These are phyloP conservation scores for Melanotaenia nigrans DNA, from an alignment of 2,797 vertebrate genomes.

Conservation along the genomic window DNA sequence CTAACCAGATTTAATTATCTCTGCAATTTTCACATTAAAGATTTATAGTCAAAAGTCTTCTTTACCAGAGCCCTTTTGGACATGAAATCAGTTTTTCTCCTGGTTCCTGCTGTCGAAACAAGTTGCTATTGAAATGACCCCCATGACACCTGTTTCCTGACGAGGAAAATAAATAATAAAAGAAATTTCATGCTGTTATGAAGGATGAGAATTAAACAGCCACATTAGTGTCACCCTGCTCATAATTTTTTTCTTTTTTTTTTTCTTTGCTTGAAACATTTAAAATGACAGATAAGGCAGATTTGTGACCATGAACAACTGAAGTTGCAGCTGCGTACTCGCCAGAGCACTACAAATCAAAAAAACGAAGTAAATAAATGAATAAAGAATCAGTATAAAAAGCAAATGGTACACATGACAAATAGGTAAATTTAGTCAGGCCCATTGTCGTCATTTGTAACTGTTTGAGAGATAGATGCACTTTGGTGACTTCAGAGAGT, in stretches of 20 bases:
- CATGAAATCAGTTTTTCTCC: too few relatives aligned
- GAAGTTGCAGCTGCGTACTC: slow-evolving; percentile 5
- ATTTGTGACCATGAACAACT: slow-evolving; percentile 15
- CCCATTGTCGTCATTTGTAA: slow-evolving; percentile 10
- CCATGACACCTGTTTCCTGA: too few relatives aligned
- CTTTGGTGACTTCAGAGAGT: slow-evolving; percentile 32
- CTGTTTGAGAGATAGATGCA: slow-evolving; percentile 18
- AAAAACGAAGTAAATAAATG: neutral
- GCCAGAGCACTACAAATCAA: neutral
- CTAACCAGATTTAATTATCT: too few relatives aligned
- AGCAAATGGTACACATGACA: neutral
- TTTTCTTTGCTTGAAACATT: slow-evolving; percentile 20
- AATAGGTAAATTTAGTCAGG: neutral
- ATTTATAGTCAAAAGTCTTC: too few relatives aligned
- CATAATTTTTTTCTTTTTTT: neutral
- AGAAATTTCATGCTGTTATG: neutral
- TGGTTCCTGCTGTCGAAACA: too few relatives aligned
- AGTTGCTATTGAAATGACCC: too few relatives aligned
- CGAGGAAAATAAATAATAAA: neutral
- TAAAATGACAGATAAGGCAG: slow-evolving; percentile 9
- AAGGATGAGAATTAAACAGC: neutral
- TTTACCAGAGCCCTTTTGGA: too few relatives aligned
- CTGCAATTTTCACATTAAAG: too few relatives aligned
- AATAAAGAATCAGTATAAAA: neutral
- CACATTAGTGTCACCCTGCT: slow-evolving; percentile 1